Conservation (phyloP, 2,888 invertebrate genomes). For the Ichneumoninae sp. region DNA sequence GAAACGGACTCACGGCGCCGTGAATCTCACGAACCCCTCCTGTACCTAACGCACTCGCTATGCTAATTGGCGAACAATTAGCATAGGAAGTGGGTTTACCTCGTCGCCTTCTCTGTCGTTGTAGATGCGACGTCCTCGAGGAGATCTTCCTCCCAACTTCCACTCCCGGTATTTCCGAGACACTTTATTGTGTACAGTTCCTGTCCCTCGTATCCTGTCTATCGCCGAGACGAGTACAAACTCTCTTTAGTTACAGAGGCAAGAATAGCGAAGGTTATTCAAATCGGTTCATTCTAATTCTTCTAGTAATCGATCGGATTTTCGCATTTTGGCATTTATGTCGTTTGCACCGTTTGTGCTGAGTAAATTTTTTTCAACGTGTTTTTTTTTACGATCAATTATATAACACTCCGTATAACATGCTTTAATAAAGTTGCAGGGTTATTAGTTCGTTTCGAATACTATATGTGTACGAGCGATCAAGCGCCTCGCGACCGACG, state of each 20-base stretch:
- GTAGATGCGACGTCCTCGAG: constrained; percentile 18
- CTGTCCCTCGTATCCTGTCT: not conserved
- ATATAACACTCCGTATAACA: not conserved
- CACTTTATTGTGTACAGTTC: not conserved
- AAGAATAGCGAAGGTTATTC: not conserved
- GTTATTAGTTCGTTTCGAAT: no score
- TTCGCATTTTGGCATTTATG: constrained; percentile 38
- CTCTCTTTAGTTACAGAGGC: not conserved
- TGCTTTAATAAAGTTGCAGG: not conserved
- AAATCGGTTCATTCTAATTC: constrained; percentile 3
- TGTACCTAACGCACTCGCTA: constrained; percentile 76
- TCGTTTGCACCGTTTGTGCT: constrained; percentile 50
- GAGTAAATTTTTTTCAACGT: constrained; percentile 15
- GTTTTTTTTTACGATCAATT: constrained; percentile 9
- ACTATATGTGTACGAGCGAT: no score
- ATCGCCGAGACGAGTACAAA: not conserved
- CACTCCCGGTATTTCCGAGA: constrained; percentile 26
- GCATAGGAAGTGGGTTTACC: constrained; percentile 80
- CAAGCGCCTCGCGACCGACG: no score
- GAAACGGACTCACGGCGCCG: constrained; percentile 77
- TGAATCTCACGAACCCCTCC: constrained; percentile 68
- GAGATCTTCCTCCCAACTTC: constrained; percentile 40
- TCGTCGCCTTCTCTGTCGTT: constrained; percentile 25
- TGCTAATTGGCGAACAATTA: constrained; percentile 82
- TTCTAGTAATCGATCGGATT: constrained; percentile 43